A percentile compares a stretch with the other conserved stretches of the same genome.
phyloP scores from a whole-genome alignment of 2,113 vertebrate genomes.

The Zingel zingel region DNA sequence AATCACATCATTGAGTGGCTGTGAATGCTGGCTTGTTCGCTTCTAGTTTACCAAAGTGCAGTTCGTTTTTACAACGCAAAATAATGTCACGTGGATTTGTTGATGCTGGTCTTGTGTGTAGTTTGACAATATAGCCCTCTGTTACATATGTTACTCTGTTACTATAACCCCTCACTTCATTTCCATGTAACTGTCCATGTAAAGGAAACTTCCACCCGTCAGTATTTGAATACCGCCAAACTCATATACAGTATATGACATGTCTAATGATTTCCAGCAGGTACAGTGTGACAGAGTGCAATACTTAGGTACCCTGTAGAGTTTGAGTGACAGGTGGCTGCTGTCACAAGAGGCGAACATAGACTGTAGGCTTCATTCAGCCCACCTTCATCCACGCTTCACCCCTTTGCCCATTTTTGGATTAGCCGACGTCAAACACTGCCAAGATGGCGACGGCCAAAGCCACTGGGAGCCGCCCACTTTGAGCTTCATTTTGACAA shows the following conservation, averaged over 20 bases:
- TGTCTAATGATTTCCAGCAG: slow-evolving; percentile 19
- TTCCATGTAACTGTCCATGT: slow-evolving; percentile 1
- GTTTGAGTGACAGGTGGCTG: too few species aligned
- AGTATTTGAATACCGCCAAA: neutral
- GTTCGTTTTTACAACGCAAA: slow-evolving; percentile 32
- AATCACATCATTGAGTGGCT: slow-evolving; percentile 54
- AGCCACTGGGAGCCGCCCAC: too few species aligned
- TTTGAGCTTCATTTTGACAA: too few species aligned
- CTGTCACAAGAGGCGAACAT: too few species aligned
- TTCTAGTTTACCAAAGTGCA: slow-evolving; percentile 5
- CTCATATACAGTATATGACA: slow-evolving; percentile 3
- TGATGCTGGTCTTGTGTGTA: neutral
- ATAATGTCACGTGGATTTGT: slow-evolving; percentile 27
- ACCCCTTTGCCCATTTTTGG: too few species aligned
- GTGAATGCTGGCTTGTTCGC: slow-evolving; percentile 43
- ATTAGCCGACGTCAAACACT: too few species aligned
- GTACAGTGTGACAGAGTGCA: neutral
- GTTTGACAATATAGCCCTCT: slow-evolving; percentile 10
- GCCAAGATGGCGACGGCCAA: too few species aligned
- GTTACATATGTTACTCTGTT: neutral
- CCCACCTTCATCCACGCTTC: too few species aligned
- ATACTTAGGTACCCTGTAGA: too few species aligned
- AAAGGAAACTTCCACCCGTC: neutral
- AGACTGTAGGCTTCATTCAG: too few species aligned
- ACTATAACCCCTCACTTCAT: neutral